Percentiles rank a stretch among this genome's conserved stretches.
Conservation (phyloP, 2,888 invertebrate species). For the Aspidapion aeneum region DNA sequence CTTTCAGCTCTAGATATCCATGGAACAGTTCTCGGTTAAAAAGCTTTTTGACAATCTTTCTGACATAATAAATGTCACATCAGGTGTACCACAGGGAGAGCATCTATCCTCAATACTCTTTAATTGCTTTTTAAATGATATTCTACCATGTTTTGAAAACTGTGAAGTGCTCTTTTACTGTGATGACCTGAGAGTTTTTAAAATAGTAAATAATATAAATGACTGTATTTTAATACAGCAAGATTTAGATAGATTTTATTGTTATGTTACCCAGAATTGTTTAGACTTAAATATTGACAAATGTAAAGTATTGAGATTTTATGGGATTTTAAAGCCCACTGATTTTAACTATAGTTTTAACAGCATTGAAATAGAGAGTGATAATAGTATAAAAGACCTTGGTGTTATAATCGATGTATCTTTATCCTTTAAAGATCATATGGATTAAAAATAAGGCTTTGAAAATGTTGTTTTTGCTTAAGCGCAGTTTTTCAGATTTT, state of each 20-base stretch:
- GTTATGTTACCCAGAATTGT: not conserved
- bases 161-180: too few relatives aligned
- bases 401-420: not conserved
- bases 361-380: not conserved
- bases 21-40: too few relatives aligned
- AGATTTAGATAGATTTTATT: not conserved
- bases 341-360: too few relatives aligned
- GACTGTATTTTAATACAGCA: not conserved
- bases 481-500: not conserved
- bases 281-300: not conserved
- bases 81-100: not conserved
- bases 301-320: not conserved
- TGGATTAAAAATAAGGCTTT: not conserved
- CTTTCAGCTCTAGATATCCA: too few relatives aligned
- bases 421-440: not conserved
- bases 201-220: not conserved
- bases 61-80: not conserved
- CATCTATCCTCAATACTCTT: not conserved
- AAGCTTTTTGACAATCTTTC: too few relatives aligned
- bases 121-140: not conserved
- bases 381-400: not conserved
- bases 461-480: not conserved
- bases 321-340: too few relatives aligned
- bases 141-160: not conserved
- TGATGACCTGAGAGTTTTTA: not conserved